These are phyloP conservation scores for Pteropus alecto DNA, from an alignment of 2,113 vertebrate species.

Conservation along the genomic window DNA sequence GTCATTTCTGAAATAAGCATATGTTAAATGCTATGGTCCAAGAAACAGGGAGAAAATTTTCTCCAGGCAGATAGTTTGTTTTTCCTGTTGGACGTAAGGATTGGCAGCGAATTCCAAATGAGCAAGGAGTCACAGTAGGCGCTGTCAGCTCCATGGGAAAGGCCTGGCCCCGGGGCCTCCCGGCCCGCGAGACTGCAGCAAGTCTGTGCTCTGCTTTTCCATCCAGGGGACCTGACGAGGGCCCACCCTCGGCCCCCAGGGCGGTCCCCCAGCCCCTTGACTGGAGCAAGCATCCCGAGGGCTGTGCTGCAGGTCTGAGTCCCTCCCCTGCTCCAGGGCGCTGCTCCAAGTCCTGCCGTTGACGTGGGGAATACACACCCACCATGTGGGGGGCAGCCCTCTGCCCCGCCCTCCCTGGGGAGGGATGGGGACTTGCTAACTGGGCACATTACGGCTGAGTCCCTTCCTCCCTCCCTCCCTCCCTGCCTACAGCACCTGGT, in stretches of 20 bases:
- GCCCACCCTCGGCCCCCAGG: accelerated
- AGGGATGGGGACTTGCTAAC: neutral
- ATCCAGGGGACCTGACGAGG: accelerated
- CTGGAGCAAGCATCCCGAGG: neutral
- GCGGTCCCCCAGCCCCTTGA: neutral
- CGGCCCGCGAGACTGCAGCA: accelerated
- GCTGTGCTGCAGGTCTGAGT: neutral
- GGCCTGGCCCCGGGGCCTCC: neutral
- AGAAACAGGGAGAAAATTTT: neutral
- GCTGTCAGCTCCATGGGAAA: accelerated
- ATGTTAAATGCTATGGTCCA: neutral
- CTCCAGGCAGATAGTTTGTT: neutral
- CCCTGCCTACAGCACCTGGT: no score
- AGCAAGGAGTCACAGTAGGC: neutral
- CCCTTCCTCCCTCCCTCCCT: no score
- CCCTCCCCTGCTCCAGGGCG: accelerated
- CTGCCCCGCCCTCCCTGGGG: neutral
- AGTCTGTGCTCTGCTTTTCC: neutral
- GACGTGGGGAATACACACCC: accelerated
- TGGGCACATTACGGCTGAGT: accelerated
- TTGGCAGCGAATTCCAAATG: neutral
- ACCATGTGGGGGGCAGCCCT: no score
- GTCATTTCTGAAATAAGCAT: neutral
- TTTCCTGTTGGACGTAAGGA: neutral
- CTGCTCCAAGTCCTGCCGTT: accelerated